phyloP scores from a whole-genome alignment of 2,113 vertebrate genomes.

The Pteronura brasiliensis region DNA sequence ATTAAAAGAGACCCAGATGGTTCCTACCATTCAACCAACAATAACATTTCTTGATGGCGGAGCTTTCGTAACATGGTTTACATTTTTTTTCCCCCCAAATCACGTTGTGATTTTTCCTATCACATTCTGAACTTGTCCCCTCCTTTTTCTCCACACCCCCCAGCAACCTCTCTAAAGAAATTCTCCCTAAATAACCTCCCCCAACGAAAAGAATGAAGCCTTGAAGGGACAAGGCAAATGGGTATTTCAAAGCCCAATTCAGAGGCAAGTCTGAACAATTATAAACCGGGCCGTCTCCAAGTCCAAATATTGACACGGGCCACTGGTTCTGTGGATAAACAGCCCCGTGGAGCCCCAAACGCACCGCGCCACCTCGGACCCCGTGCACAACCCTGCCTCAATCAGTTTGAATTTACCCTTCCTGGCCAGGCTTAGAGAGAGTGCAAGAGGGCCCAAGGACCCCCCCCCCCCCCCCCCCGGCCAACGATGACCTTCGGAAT shows the following conservation, averaged over 20 bases:
- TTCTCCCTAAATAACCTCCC: background rate
- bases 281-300: constrained; percentile 37
- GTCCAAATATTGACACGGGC: constrained; percentile 61
- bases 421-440: background rate
- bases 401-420: constrained; percentile 38
- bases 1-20: constrained; percentile 93
- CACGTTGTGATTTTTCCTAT: constrained; percentile 62
- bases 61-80: constrained; percentile 75
- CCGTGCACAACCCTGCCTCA: background rate
- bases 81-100: constrained; percentile 72
- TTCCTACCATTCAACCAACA: constrained; percentile 87
- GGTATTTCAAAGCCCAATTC: constrained; percentile 41
- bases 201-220: constrained; percentile 11
- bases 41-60: constrained; percentile 76
- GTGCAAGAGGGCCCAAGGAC: background rate
- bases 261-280: constrained; percentile 46
- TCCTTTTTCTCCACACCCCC: background rate
- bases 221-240: background rate
- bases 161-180: constrained; percentile 50
- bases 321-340: constrained; percentile 55
- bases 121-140: constrained; percentile 38
- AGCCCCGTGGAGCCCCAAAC: constrained; percentile 16
- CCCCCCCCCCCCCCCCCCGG: too few relatives aligned
- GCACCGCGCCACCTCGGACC: background rate
- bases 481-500: background rate